Evolutionary conservation across 2,113 vertebrate genomes (phyloP).

Genomic region (Xiphophorus hellerii): DNA sequence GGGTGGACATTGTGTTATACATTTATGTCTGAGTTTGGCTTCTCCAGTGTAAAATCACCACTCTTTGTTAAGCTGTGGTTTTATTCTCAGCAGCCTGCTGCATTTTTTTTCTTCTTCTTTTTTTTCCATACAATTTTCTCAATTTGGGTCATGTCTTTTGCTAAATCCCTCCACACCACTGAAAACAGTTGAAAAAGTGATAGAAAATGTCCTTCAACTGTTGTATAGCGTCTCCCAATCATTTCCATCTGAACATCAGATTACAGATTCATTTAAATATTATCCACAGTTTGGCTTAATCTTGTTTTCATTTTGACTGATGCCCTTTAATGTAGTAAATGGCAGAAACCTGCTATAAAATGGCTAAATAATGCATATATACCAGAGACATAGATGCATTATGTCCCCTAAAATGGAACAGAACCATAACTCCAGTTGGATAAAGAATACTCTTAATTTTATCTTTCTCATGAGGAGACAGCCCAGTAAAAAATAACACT

Average conservation of each 20-base stretch:
- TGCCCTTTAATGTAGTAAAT: neutral
- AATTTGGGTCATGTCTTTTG: no score
- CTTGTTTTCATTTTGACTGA: neutral
- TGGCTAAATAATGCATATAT: neutral
- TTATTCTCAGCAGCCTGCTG: neutral
- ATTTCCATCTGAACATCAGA: neutral
- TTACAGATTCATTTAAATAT: neutral
- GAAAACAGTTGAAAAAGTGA: neutral
- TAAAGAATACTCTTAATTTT: neutral
- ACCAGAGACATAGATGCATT: neutral
- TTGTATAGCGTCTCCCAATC: neutral
- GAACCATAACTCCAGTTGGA: neutral
- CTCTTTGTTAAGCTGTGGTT: neutral
- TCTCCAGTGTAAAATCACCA: neutral
- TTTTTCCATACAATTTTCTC: neutral
- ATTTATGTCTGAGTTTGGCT: neutral
- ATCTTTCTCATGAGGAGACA: neutral
- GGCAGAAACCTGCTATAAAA: neutral
- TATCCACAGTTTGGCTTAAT: neutral
- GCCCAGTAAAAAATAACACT: neutral
- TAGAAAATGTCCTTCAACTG: neutral
- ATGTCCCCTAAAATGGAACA: neutral
- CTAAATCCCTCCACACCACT: no score
- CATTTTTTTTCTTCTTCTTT: neutral
- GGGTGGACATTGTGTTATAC: neutral